Percentiles rank a stretch among this genome's conserved stretches.
Evolutionary conservation across 1,140 invertebrate species (phyloP).

Genomic region (Saxidomus purpurata): DNA sequence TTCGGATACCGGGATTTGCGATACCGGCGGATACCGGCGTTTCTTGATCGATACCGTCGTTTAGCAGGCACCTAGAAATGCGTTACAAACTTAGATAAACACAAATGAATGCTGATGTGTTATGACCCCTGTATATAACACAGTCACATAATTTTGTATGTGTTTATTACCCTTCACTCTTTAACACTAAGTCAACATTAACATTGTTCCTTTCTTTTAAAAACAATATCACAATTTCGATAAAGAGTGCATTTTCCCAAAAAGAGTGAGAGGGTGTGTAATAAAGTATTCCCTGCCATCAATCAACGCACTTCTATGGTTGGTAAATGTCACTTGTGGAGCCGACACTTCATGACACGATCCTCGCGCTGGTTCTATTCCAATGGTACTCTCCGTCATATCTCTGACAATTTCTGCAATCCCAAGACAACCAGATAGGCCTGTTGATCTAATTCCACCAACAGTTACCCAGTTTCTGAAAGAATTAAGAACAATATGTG

Average conservation of each 20-base stretch:
- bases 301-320: slow-evolving; percentile 50
- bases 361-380: slow-evolving; percentile 67
- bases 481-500: too few species aligned
- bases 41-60: too few species aligned
- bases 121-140: too few species aligned
- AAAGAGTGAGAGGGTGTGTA: slow-evolving; percentile 73
- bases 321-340: slow-evolving; percentile 65
- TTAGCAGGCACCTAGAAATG: too few species aligned
- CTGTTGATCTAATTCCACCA: slow-evolving; percentile 81
- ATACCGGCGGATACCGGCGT: too few species aligned
- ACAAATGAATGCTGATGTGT: too few species aligned
- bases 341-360: background rate
- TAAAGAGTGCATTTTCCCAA: slow-evolving; percentile 28
- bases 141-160: too few species aligned
- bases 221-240: background rate
- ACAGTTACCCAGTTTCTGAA: slow-evolving; percentile 79
- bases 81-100: too few species aligned
- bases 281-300: slow-evolving; percentile 68
- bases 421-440: slow-evolving; percentile 77
- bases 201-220: too few species aligned
- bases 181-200: too few species aligned
- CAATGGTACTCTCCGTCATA: slow-evolving; percentile 60
- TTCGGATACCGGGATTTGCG: too few species aligned
- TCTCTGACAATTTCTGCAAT: slow-evolving; percentile 71
- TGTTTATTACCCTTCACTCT: too few species aligned